These are phyloP conservation scores for Merops nubicus DNA, from an alignment of 2,113 vertebrate species.

Conservation along the genomic window DNA sequence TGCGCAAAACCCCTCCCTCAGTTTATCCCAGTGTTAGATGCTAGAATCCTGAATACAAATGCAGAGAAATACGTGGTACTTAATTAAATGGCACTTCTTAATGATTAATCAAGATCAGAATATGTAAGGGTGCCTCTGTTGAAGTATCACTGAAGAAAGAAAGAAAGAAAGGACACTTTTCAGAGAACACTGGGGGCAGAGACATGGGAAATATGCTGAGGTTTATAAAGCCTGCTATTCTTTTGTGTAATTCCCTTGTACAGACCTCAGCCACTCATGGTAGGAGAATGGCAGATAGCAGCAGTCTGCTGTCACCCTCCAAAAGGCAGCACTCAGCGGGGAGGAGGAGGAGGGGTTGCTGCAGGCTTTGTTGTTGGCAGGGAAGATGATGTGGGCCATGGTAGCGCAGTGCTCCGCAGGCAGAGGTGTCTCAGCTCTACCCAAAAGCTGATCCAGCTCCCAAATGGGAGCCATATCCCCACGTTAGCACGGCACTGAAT, in stretches of 20 bases:
- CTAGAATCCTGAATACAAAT: neutral
- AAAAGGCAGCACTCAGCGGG: accelerated
- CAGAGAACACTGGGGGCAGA: neutral
- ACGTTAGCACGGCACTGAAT: neutral
- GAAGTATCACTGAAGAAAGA: neutral
- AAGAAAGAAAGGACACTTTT: neutral
- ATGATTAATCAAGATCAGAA: neutral
- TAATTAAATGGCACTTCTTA: neutral
- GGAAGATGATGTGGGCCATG: neutral
- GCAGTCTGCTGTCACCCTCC: neutral
- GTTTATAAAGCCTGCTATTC: neutral
- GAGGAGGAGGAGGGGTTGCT: neutral
- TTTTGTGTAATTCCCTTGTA: neutral
- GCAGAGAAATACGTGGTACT: neutral
- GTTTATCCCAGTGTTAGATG: neutral
- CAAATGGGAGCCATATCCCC: accelerated
- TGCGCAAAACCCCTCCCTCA: neutral
- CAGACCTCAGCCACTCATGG: neutral
- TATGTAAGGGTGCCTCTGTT: neutral
- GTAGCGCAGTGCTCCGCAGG: neutral
- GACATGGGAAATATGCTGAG: neutral
- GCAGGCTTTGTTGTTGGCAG: neutral
- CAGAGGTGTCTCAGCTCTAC: neutral
- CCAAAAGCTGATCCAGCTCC: accelerated
- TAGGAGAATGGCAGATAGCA: neutral